Evolutionary conservation across 2,888 invertebrate species (phyloP), one percentile per base, ranked within the genome.

Genomic region (Tiliacea citrago): DNA sequence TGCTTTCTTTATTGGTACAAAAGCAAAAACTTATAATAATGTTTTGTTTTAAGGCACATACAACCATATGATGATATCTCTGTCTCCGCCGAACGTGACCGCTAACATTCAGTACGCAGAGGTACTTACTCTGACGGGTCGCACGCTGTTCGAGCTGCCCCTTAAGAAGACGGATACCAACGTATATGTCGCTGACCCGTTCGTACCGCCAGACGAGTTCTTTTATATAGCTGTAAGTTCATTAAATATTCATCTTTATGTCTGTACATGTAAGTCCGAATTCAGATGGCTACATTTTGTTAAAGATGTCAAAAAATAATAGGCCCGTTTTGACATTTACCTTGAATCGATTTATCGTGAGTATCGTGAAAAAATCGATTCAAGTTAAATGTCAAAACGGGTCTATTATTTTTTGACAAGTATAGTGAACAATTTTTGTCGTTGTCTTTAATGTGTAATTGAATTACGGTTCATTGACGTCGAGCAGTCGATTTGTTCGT

Each of bases 221-320:
- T 98, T 98, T 92, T 97, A 97, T 91, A 95, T 98, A 61, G 97
- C 97, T 91, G 97, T 97, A 87, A 94, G 96, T 80, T 60, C 0
- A 39, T 35, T 47, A 4, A 53, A 47, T 45, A 53, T 51, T 35
- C 6, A 49, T n/a, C 8, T 47, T 39, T 55, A 55, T 7, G 9
- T 45, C 12, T 29, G 0, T 47, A 18, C 1, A 9, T 35, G 12
- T 24, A 47, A 24, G 18, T 24, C 18, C 3, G 5, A 13, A 63
- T n/a, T 69, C 5, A 24, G n/a, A 53, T 63, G 2, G 35, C 45
- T 16, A 35, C 45, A 35, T 45, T 61, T 21, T 42, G 8, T 68
- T 61, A n/a, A n/a, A n/a, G n/a, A n/a, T n/a, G n/a, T n/a, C n/a
- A n/a, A n/a, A n/a, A n/a, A n/a, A n/a, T n/a, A n/a, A n/a, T n/a